These are phyloP conservation scores for Onchidella celtica DNA, from an alignment of 2,888 invertebrate genomes.

Conservation along the genomic window DNA sequence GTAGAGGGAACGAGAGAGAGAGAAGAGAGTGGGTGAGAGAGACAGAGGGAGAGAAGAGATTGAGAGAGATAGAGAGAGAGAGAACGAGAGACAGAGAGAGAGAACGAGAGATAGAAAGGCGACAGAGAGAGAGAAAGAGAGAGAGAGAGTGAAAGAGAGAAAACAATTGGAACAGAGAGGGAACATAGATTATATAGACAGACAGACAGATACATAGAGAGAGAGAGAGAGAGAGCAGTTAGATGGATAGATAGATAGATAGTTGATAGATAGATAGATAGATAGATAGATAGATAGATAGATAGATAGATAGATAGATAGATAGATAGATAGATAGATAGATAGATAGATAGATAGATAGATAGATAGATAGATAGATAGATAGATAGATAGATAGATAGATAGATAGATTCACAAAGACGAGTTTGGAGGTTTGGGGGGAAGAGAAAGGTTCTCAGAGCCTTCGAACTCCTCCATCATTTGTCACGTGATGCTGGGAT, in stretches of 20 bases:
- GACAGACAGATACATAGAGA: no score
- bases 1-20: neutral
- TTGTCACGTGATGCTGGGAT: no score
- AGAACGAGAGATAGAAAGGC: neutral
- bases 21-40: slow-evolving; percentile 8
- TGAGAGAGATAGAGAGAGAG: neutral
- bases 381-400: no score
- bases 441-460: no score
- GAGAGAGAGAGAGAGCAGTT: no score
- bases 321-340: neutral
- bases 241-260: no score
- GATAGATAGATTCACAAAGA: no score
- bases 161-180: neutral
- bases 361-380: no score
- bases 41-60: neutral
- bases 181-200: neutral
- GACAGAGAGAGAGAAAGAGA: no score
- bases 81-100: neutral
- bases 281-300: slow-evolving; percentile 20
- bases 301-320: neutral
- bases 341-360: neutral
- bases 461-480: no score
- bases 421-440: no score
- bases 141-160: no score
- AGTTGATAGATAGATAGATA: slow-evolving; percentile 17